Base-by-base conservation (phyloP, 2,797 vertebrate genomes). In the Phrynocephalus vlangalii region DNA sequence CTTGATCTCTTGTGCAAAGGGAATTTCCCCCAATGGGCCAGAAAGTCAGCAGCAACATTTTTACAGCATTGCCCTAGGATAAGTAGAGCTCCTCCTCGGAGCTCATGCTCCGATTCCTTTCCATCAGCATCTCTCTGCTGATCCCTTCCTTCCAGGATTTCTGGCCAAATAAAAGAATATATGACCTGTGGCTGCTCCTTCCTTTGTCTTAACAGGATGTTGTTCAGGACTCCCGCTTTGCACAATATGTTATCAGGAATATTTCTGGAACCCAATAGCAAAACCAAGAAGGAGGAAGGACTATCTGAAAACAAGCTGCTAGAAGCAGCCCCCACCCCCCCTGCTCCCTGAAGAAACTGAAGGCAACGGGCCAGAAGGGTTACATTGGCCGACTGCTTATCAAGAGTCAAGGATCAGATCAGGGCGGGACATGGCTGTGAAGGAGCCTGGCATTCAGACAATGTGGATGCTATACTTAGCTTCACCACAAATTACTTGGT, bases 361-460 rank as follows among this genome's bases (percentile, higher is more conserved):
- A 83, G 75, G 13, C 30, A 83, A 79, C 5, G 18, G 44, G 20
- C 38, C 48, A 72, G 26, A 63, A 66, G 30, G 68, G 75, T 66
- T 72, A 72, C 28, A 20, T 5, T 66, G 30, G 81, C 82, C 66
- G 68, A n/a, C 67, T 79, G 82, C 76, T 84, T 88, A 84, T 88
- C 76, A 79, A 79, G 48, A 84, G 50, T 33, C 67, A 72, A 1
- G 44, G 67, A 52, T 72, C 38, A 72, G 56, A 78, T 28, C n/a
- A 16, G 82, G 82, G 33, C 79, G 81, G 68, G 67, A 50, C 75
- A 78, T 15, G 50, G 20, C 33, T 84, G 56, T 18, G 56, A 68
- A 84, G 28, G 30, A 77, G n/a, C 50, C 18, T 30, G 67, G 50
- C 48, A 63, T 84, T 71, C 52, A 66, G 22, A 88, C 82, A 73